Conservation (phyloP, 2,113 vertebrate genomes). For the Pseudois nayaur region DNA sequence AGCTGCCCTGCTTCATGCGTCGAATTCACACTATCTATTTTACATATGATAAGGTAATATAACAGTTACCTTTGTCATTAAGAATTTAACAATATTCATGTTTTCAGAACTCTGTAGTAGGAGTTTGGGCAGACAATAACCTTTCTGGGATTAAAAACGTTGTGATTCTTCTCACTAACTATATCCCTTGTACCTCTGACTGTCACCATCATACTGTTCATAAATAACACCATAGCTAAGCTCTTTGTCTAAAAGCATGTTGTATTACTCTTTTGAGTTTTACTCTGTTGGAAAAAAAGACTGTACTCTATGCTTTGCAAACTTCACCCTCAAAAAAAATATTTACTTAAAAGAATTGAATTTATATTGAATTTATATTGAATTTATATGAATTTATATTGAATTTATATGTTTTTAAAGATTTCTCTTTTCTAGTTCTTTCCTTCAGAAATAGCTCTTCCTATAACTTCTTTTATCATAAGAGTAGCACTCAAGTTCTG, state of each 20-base stretch:
- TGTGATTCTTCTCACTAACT: neutral
- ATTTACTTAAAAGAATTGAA: neutral
- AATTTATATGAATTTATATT: neutral
- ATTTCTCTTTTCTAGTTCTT: neutral
- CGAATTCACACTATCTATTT: neutral
- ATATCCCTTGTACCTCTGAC: neutral
- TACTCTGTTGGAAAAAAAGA: neutral
- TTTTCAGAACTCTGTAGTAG: neutral
- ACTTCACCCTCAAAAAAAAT: neutral
- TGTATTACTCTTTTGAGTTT: neutral
- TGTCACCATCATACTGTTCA: neutral
- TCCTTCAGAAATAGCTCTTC: neutral
- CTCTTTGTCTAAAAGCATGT: neutral
- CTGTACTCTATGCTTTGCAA: neutral
- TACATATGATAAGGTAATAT: neutral
- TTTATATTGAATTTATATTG: neutral
- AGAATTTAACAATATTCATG: neutral
- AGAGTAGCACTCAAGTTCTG: neutral
- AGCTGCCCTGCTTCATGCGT: neutral
- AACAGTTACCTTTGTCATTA: neutral
- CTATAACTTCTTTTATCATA: neutral
- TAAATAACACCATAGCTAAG: neutral
- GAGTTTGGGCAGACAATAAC: neutral
- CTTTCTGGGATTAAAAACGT: neutral
- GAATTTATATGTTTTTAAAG: conserved; percentile 1